Evolutionary conservation across 2,888 invertebrate genomes (phyloP), one percentile per base, ranked within the genome.

Genomic region (Drosophila mercatorum): DNA sequence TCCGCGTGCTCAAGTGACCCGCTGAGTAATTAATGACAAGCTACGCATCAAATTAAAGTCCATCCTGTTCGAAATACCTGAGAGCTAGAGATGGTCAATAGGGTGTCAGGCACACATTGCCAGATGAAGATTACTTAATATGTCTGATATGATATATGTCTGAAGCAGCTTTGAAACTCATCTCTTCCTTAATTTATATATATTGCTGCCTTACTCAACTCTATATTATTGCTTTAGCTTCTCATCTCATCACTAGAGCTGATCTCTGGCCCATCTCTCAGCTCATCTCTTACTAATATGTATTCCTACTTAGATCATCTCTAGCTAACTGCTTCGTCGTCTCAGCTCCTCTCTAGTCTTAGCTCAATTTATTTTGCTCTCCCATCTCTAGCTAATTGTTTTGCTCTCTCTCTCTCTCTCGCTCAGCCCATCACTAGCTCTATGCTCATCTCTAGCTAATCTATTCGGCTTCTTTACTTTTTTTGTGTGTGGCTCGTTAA

Each of bases 11-110:
- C 80, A 82, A 84, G 89, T 89, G 80, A 66, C 88, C 77, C 55
- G 89, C 89, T 83, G 89, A 60, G 83, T 84, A 88, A 89, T 84
- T 84, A 84, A 84, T 88, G 83, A 75, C 70, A 81, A 61, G 34
- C 60, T 47, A 64, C 57, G 61, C 63, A 44, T 62, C 36, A 52
- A 63, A 78, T 68, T 57, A 28, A 77, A 62, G 52, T 38, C 64
- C 67, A 72, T 78, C 81, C 56, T 57, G 58, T n/a, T 63, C 49
- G 70, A 75, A 51, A 36, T 51, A 57, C 51, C 46, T 12, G 53
- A 26, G 0, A 44, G 31, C 10, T 12, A 12, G 22, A 47, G 43
- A 68, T 31, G 68, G 22, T 0, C 22, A 22, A 22, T 36, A 17
- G 11, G 38, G 17, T 46, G 38, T 22, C 63, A 63, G 31, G 63